Base-by-base conservation (phyloP, 2,113 vertebrate species). In the Neogobius melanostomus region DNA sequence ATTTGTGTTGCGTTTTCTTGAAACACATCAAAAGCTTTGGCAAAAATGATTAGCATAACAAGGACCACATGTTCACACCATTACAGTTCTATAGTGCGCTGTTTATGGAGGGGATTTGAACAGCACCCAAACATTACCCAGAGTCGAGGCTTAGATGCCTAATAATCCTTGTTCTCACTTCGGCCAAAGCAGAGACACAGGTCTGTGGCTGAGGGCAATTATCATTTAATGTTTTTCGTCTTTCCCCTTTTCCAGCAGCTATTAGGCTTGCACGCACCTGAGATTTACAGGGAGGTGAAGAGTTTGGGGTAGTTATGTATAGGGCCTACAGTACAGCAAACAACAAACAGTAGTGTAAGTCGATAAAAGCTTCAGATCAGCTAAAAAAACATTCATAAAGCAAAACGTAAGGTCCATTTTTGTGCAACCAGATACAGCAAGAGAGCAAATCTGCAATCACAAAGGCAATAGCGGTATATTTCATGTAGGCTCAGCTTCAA, bases 181-280 rank as follows among this genome's bases (percentile, higher is more conserved):
- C 81, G 84, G 83, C 83, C 70, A 65, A 83, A 90, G 85, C 76
- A 73, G 72, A 85, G 81, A 82, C 84, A 71, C 76, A 69, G 68
- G 81, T 87, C 82, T 90, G 86, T 84, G 79, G 82, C 80, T 68
- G 71, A 84, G 74, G 77, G 86, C 83, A 87, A 91, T 90, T 90
- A 91, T 90, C 77, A 81, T 84, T 90, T 90, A 88, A 90, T 82
- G 83, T 90, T 91, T 91, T 89, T 92, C 86, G 85, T 80, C 83
- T 87, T 91, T 85, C 85, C 84, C 79, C 73, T 82, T 76, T 89
- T 90, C 89, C 88, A 92, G 85, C 75, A 85, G 74, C 84, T 63
- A 79, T 83, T 88, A 88, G 71, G 71, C 85, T 91, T 76, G 88
- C 90, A 92, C 81, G 86, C 90, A 91, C 92, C 86, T 91, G 76